Conservation (phyloP, 2,888 invertebrate genomes). For the Vanessa cardui region DNA sequence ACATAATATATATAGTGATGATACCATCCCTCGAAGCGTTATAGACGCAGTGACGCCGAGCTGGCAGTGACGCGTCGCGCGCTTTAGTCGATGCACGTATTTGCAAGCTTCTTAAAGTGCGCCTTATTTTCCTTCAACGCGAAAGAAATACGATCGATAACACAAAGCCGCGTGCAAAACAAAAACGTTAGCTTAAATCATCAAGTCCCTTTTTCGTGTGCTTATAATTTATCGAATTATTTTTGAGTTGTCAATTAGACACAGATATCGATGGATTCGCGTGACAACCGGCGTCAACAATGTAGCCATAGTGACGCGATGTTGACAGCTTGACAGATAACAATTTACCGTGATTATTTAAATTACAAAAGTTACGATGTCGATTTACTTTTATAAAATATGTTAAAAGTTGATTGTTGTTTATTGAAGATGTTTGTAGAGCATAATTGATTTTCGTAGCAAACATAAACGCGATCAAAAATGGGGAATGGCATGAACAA, state of each 20-base stretch:
- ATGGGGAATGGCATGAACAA: conserved; percentile 97
- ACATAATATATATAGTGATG: conserved; percentile 25
- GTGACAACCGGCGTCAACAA: conserved; percentile 75
- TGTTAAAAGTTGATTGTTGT: conserved; percentile 56
- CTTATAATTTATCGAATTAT: conserved; percentile 43
- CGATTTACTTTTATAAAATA: conserved; percentile 51
- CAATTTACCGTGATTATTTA: conserved; percentile 47
- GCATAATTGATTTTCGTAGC: conserved; percentile 58
- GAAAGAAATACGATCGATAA: conserved; percentile 48
- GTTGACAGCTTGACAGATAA: conserved; percentile 70
- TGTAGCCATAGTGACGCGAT: conserved; percentile 80
- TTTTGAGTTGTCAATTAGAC: conserved; percentile 51
- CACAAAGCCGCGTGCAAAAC: conserved; percentile 42
- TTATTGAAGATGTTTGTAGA: conserved; percentile 48
- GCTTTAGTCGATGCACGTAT: conserved; percentile 55
- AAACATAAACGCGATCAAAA: conserved; percentile 41
- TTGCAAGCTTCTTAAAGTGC: conserved; percentile 37
- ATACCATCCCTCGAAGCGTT: conserved; percentile 53
- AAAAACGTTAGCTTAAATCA: conserved; percentile 32
- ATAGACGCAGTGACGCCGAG: conserved; percentile 75
- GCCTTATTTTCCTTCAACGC: conserved; percentile 37
- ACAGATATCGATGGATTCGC: conserved; percentile 58
- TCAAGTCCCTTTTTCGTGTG: conserved; percentile 27
- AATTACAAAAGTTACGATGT: conserved; percentile 15
- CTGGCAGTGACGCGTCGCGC: conserved; percentile 70